Percentiles rank a stretch among this genome's conserved stretches.
These are phyloP conservation scores for Seira ritae DNA, from an alignment of 2,888 invertebrate species.

Conservation along the genomic window DNA sequence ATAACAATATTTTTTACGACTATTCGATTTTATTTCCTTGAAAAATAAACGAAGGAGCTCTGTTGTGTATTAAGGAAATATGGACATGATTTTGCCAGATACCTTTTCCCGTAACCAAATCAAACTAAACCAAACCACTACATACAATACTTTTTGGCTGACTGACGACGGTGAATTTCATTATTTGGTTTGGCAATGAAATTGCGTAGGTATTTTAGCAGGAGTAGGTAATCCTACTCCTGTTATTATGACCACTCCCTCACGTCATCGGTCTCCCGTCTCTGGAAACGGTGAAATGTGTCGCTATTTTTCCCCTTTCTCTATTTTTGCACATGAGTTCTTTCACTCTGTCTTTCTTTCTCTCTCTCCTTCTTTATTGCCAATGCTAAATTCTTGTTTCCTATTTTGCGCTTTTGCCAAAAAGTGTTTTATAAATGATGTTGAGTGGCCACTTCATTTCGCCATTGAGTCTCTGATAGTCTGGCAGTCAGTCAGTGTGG, in stretches of 20 bases:
- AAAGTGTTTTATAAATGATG: constrained; percentile 10
- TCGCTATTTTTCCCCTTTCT: constrained; percentile 31
- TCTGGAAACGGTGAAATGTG: constrained; percentile 44
- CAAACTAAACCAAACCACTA: too few relatives aligned
- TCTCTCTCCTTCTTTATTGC: too few relatives aligned
- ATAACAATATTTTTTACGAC: constrained; percentile 32
- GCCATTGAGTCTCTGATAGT: constrained; percentile 23
- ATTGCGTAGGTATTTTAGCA: not conserved
- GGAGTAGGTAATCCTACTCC: constrained; percentile 30
- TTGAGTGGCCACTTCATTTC: constrained; percentile 28
- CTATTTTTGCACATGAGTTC: constrained; percentile 28
- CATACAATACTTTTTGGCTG: too few relatives aligned
- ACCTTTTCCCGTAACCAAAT: too few relatives aligned
- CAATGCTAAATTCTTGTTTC: too few relatives aligned
- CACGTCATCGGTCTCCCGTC: constrained; percentile 36
- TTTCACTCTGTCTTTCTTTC: constrained; percentile 11
- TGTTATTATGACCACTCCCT: constrained; percentile 51
- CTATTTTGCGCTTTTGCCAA: constrained; percentile 5
- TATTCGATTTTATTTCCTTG: constrained; percentile 20
- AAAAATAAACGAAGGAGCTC: constrained; percentile 1
- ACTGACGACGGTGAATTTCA: not conserved
- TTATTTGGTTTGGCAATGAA: constrained; percentile 41
- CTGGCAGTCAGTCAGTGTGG: not conserved
- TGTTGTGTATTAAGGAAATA: not conserved
- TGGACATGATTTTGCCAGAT: not conserved